Conservation (phyloP, 2,113 vertebrate genomes). For the Muntiacus reevesi region DNA sequence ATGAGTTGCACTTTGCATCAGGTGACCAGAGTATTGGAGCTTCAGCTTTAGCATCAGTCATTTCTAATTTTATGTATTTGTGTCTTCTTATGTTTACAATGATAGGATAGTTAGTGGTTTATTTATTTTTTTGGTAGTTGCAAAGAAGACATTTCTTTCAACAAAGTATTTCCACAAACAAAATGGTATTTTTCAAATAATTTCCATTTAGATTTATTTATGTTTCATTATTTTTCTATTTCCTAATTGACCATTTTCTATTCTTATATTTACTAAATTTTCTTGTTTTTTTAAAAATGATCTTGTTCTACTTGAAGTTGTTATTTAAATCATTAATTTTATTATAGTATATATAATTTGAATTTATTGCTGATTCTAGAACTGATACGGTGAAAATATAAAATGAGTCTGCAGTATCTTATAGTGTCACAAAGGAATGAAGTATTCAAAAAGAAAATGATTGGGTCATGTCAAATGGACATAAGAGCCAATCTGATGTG, state of each 20-base stretch:
- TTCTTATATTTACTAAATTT: neutral
- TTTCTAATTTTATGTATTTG: constrained; percentile 23
- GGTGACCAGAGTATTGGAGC: neutral
- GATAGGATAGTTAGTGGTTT: neutral
- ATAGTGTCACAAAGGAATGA: neutral
- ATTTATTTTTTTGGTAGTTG: neutral
- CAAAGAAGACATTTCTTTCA: neutral
- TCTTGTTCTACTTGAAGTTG: neutral
- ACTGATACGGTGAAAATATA: neutral
- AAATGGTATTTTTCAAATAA: neutral
- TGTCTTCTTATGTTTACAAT: neutral
- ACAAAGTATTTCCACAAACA: constrained; percentile 1
- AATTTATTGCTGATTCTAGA: neutral
- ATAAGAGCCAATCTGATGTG: neutral
- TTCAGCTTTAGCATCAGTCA: neutral
- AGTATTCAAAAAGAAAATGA: neutral
- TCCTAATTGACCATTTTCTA: neutral
- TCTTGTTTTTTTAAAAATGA: neutral
- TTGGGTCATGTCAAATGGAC: neutral
- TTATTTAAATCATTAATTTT: neutral
- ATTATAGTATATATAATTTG: neutral
- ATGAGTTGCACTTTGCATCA: neutral
- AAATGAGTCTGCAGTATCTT: neutral
- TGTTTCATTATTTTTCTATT: neutral
- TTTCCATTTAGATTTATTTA: neutral